Evolutionary conservation across 2,888 invertebrate genomes (phyloP).

Genomic region (Adelognathus sp.): DNA sequence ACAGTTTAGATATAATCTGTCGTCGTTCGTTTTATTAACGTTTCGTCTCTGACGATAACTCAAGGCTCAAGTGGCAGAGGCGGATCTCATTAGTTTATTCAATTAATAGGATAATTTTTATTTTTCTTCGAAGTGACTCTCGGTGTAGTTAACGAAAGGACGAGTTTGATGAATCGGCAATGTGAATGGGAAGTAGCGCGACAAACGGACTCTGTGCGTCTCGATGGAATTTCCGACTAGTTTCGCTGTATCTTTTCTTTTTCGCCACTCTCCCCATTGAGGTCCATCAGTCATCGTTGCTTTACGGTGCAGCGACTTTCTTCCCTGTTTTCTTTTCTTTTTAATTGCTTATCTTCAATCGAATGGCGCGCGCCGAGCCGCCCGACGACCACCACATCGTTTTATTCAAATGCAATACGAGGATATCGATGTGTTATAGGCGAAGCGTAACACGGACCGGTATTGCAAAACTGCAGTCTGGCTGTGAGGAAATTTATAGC

Average conservation of each 20-base stretch:
- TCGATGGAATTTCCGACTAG: no score
- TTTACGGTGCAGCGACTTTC: no score
- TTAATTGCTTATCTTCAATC: not conserved
- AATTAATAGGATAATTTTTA: conserved; percentile 11
- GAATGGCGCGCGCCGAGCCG: not conserved
- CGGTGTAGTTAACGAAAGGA: not conserved
- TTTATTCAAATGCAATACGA: not conserved
- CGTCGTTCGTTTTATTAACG: not conserved
- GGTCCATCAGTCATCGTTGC: no score
- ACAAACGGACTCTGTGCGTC: no score
- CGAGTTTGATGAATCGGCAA: not conserved
- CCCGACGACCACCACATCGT: not conserved
- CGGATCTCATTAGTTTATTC: not conserved
- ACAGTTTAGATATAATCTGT: not conserved
- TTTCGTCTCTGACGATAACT: not conserved
- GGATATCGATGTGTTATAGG: not conserved
- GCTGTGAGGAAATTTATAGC: conserved; percentile 37
- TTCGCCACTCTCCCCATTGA: no score
- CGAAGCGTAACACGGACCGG: conserved; percentile 4
- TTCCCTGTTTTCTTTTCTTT: no score
- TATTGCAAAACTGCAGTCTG: conserved; percentile 29
- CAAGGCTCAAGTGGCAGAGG: no score
- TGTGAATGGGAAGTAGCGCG: not conserved
- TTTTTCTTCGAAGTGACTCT: no score
- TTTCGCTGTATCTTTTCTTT: no score